Base-by-base conservation (phyloP, 2,797 vertebrate species). In the Peromyscus attwateri region DNA sequence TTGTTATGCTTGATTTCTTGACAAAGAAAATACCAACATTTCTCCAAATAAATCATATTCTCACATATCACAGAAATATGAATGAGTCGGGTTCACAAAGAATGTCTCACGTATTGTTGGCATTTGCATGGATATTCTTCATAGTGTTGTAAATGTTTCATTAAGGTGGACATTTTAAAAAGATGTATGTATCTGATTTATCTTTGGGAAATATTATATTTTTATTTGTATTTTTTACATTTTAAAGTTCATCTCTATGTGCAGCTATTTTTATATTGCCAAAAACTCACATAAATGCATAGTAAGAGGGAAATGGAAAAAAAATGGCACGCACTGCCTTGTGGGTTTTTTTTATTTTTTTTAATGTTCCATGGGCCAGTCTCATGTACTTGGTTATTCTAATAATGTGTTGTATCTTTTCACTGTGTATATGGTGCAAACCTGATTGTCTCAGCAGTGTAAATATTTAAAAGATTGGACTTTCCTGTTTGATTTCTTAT, bases 181-280 rank as follows among this genome's bases (percentile, higher is more conserved):
- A 98, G 99, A 98, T 99, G 99, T 99, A 99, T 96, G 98, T 99
- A 98, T 99, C 98, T 98, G 98, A 98, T 98, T 98, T 98, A 98
- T 96, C 98, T 98, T 98, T 98, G 98, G 97, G 98, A 99, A 98
- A 99, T 98, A 99, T 98, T 98, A 98, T 99, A 98, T 98, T 98
- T 99, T 98, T 98, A 98, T 99, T 98, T 99, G 98, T 98, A 98
- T 98, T 98, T 98, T 98, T 98, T 98, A 98, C 98, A 98, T 98
- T 98, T 98, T 98, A 98, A 98, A 98, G 96, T 98, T 98, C 97
- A 98, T 97, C 98, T 98, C 92, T 98, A 98, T 98, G 98, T 98
- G 98, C 98, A 34, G 92, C 98, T 99, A 98, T 98, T 98, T 99
- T 99, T 98, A 87, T 98, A 98, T 98, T 98, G 94, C 97, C 96